A percentile compares a stretch with the other conserved stretches of the same genome.
phyloP scores from a whole-genome alignment of 53 echinoderm and acorn worm species.

The Crossaster papposus region DNA sequence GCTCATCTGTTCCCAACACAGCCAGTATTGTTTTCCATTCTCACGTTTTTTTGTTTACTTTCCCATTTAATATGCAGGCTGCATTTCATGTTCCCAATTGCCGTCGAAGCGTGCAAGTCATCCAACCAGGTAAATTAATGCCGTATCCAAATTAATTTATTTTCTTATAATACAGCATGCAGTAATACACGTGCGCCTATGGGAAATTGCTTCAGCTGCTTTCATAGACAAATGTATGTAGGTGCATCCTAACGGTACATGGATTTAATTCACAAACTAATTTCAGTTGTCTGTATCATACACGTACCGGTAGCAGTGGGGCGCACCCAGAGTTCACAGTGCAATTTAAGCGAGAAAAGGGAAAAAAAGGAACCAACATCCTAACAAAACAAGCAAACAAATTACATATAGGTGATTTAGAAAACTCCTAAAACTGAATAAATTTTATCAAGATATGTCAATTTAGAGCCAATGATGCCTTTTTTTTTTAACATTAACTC shows the following conservation, averaged over 20 bases:
- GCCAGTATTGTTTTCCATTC: conserved; percentile 14
- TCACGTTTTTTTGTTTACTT: conserved; percentile 7
- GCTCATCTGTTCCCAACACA: neutral
- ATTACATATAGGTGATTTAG: too few relatives aligned
- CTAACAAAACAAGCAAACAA: too few relatives aligned
- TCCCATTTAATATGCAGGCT: conserved; percentile 62
- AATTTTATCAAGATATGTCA: too few relatives aligned
- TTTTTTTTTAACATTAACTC: too few relatives aligned
- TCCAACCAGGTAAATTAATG: conserved; percentile 68
- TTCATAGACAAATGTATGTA: neutral
- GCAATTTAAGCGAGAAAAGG: too few relatives aligned
- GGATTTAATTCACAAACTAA: neutral
- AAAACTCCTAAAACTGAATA: too few relatives aligned
- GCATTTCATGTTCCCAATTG: conserved; percentile 80
- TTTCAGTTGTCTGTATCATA: neutral
- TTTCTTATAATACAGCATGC: too few relatives aligned
- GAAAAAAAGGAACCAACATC: too few relatives aligned
- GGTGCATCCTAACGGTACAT: neutral
- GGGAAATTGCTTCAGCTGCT: neutral
- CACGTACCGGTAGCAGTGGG: neutral
- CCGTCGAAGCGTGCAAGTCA: conserved; percentile 80
- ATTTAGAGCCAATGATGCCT: too few relatives aligned
- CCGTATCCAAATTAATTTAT: neutral
- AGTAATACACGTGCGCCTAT: neutral
- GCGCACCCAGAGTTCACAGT: too few relatives aligned